Percentiles rank a stretch among this genome's conserved stretches.
Conservation (phyloP, 2,113 vertebrate species). For the Hyperoodon ampullatus region DNA sequence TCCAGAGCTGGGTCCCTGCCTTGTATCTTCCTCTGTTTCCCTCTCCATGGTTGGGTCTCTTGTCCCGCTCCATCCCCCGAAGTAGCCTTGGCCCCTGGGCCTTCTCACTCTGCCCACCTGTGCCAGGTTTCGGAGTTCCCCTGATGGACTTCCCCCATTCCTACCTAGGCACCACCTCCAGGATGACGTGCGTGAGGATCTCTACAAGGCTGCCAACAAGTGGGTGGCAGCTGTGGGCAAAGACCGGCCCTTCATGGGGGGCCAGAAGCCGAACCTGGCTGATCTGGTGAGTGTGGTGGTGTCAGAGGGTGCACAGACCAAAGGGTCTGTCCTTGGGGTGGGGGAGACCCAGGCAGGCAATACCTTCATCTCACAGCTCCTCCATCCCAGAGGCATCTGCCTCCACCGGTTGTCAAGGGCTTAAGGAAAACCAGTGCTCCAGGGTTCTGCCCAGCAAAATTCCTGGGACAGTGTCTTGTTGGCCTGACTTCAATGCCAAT, state of each 20-base stretch:
- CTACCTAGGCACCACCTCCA: constrained; percentile 90
- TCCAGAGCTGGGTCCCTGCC: neutral
- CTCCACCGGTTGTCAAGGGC: neutral
- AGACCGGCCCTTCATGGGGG: constrained; percentile 94
- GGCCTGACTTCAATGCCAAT: neutral
- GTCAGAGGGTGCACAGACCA: rapidly evolving
- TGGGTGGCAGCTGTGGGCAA: constrained; percentile 95
- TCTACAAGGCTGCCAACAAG: constrained; percentile 93
- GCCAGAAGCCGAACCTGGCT: constrained; percentile 93
- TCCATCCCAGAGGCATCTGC: neutral
- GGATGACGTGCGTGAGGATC: constrained; percentile 93
- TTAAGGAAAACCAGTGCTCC: neutral
- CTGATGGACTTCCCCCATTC: neutral
- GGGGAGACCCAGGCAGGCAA: neutral
- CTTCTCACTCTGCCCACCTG: neutral
- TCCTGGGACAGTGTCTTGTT: neutral
- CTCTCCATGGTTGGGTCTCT: neutral
- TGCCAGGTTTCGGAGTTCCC: neutral
- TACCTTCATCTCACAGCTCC: neutral
- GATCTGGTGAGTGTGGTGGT: constrained; percentile 90
- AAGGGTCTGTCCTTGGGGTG: neutral
- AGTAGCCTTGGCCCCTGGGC: rapidly evolving
- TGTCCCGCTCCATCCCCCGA: no score
- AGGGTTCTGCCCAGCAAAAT: neutral
- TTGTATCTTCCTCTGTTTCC: neutral